Percentiles rank a stretch among this genome's conserved stretches.
phyloP scores from a whole-genome alignment of 2,113 vertebrate genomes.

The Pardalotus punctatus region DNA sequence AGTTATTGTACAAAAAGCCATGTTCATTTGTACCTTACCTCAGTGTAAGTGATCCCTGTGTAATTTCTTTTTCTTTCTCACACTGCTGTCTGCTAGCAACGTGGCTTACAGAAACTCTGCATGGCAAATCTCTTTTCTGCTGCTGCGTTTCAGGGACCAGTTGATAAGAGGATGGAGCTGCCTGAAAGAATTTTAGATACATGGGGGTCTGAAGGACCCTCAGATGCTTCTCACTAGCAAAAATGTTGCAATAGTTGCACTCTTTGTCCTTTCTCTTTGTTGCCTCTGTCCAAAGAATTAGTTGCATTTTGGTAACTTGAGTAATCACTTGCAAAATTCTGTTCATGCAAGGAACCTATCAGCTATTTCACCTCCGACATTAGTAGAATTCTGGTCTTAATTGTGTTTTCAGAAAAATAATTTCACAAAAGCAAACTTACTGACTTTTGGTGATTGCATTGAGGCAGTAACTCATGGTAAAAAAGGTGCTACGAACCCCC shows the following conservation, averaged over 20 bases:
- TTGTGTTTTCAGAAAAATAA: neutral
- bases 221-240: neutral
- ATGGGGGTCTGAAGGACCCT: neutral
- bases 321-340: neutral
- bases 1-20: neutral
- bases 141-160: neutral
- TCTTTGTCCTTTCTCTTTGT: neutral
- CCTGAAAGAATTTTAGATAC: neutral
- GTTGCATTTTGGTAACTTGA: neutral
- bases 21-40: neutral
- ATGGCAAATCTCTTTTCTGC: neutral
- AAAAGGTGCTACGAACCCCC: neutral
- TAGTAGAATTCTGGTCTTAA: neutral
- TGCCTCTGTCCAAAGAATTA: neutral
- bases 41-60: neutral
- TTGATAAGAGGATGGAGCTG: neutral
- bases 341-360: fast-evolving
- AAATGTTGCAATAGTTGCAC: neutral
- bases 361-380: neutral
- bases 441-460: neutral
- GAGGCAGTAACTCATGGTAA: neutral
- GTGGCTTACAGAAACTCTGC: neutral
- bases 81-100: neutral
- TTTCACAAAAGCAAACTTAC: neutral
- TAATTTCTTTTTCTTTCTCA: neutral